A percentile compares a stretch with the other conserved stretches of the same genome.
phyloP scores from a whole-genome alignment of 2,113 vertebrate species.

The Pygoscelis antarcticus region DNA sequence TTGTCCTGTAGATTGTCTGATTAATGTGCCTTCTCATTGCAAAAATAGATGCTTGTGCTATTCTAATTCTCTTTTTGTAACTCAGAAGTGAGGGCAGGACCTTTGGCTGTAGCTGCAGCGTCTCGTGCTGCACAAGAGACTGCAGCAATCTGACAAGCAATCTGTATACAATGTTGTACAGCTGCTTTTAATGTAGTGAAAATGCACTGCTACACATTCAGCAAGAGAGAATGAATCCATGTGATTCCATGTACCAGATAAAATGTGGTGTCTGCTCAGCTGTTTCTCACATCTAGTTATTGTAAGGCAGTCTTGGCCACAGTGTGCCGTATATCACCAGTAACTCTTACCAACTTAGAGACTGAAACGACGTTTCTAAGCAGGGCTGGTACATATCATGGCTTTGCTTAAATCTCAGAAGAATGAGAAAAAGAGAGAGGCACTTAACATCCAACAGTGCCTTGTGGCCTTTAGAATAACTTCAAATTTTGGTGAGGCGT shows the following conservation, averaged over 20 bases:
- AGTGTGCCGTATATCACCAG: rapidly evolving
- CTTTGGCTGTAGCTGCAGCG: neutral
- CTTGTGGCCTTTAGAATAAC: neutral
- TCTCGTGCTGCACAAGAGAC: neutral
- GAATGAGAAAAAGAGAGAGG: neutral
- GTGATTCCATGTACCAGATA: neutral
- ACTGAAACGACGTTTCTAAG: neutral
- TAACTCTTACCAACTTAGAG: neutral
- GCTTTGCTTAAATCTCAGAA: neutral
- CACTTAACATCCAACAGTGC: neutral
- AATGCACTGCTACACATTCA: rapidly evolving
- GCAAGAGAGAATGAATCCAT: rapidly evolving
- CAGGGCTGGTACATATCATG: neutral
- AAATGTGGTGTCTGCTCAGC: neutral
- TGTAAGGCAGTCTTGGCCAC: neutral
- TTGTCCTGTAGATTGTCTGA: neutral
- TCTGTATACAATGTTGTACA: neutral
- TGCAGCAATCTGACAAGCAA: neutral
- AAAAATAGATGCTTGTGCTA: neutral
- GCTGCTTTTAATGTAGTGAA: neutral
- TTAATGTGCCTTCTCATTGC: neutral
- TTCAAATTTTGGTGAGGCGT: neutral
- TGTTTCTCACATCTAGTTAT: neutral
- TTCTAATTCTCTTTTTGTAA: neutral
- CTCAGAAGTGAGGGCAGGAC: neutral